These are phyloP conservation scores for Eristalinus aeneus DNA, from an alignment of 2,888 invertebrate species.

Conservation along the genomic window DNA sequence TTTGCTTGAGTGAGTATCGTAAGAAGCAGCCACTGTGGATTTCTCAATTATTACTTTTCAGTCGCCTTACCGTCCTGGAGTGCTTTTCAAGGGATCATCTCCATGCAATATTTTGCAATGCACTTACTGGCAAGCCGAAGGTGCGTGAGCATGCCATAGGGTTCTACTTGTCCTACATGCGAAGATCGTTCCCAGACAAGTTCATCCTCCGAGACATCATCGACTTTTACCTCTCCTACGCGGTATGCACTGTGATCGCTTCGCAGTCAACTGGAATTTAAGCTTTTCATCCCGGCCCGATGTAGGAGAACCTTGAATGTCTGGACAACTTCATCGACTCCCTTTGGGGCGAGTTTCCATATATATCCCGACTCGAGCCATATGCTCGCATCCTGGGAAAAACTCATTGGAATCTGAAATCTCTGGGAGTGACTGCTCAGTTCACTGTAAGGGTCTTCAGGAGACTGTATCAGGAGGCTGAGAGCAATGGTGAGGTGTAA, in stretches of 20 bases:
- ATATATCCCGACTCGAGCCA: constrained; percentile 31
- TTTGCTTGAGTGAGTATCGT: constrained; percentile 20
- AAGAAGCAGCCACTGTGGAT: too few relatives aligned
- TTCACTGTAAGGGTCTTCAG: constrained; percentile 21
- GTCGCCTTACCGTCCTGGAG: constrained; percentile 35
- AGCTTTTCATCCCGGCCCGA: not conserved
- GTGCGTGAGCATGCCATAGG: constrained; percentile 15
- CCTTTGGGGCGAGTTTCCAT: constrained; percentile 47
- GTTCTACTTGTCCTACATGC: constrained; percentile 48
- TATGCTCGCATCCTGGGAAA: constrained; percentile 48
- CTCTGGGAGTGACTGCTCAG: constrained; percentile 53
- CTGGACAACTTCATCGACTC: constrained; percentile 39
- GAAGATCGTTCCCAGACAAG: constrained; percentile 30
- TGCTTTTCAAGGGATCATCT: constrained; percentile 37
- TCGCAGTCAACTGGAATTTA: too few relatives aligned
- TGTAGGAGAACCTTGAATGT: constrained; percentile 9
- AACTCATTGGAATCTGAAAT: not conserved
- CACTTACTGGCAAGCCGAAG: not conserved
- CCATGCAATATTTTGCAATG: constrained; percentile 41
- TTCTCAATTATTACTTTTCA: not conserved
- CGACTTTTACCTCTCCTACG: constrained; percentile 29
- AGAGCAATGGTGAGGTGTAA: constrained; percentile 20
- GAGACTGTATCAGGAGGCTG: constrained; percentile 36
- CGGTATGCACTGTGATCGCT: constrained; percentile 7
- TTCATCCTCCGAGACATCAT: constrained; percentile 51